Base-by-base conservation (phyloP, 2,888 invertebrate species). In the Dromius quadrimaculatus region DNA sequence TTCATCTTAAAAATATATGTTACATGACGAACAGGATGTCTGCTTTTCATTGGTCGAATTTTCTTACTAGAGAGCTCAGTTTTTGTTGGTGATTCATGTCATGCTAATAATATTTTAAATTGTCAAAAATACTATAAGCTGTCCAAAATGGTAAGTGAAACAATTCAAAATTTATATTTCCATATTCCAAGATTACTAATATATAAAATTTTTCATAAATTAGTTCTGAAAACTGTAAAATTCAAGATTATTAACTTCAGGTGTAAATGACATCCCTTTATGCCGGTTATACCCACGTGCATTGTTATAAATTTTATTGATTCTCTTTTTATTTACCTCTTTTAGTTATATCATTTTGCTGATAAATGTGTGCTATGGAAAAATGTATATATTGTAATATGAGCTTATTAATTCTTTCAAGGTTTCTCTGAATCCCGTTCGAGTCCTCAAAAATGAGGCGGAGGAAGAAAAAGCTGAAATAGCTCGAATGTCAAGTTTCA, bases 401-500 rank as follows among this genome's bases (percentile, higher is more conserved):
- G 19, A 13, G 28, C 50, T 8, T 54, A 28, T 54, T 15, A 11
- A 8, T 54, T 2, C 28, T 23, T 54, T 54, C 23, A 54, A 94
- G 92, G 90, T 92, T 78, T 92, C 95, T 74, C 84, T 98, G 76
- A 97, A 97, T 84, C 97, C 98, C 64, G 92, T 98, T 34, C 89
- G 96, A 83, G 92, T 99, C 79, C 87, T 99, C 76, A 98, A 94
- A 83, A 89, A 92, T 85, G 96, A 97, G 76, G 98, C 98, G 0
- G 97, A 98, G 82, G 97, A 99, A 84, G 99, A 99, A 82, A 97
- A 95, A 80, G 95, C 93, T 15, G 99, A 99, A 84, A 92, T 94
- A 78, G 99, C 99, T 78, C 92, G 99, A 71, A 86, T 99, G 85
- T 98, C 98, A 72, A 95, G 96, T 77, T 99, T 99, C 81, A 93